Percentiles rank a stretch among this genome's conserved stretches.
phyloP scores from a whole-genome alignment of 2,888 invertebrate genomes.

The Phytoseiulus persimilis region DNA sequence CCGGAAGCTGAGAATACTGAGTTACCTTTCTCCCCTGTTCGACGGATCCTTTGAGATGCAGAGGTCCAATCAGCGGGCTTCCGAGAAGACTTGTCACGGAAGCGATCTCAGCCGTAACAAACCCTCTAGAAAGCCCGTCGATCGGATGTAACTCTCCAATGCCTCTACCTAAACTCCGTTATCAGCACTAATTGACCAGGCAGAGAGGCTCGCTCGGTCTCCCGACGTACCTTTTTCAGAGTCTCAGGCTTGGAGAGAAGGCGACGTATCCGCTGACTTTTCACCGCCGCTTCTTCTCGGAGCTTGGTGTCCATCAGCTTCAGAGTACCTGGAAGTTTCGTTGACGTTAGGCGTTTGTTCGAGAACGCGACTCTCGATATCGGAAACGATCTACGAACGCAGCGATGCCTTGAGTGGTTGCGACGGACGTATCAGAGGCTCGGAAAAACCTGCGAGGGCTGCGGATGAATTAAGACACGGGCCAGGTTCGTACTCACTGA shows the following conservation, averaged over 20 bases:
- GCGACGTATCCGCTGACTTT: slow-evolving; percentile 26
- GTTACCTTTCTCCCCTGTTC: background rate
- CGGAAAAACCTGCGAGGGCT: background rate
- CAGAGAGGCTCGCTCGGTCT: too few species aligned
- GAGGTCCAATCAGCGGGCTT: background rate
- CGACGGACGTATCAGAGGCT: too few species aligned
- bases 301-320: slow-evolving; percentile 26
- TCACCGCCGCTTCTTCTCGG: slow-evolving; percentile 23
- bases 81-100: slow-evolving; percentile 13
- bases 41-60: background rate
- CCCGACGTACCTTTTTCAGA: slow-evolving; percentile 20
- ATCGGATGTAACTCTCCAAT: background rate
- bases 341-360: too few species aligned
- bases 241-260: slow-evolving; percentile 25
- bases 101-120: slow-evolving; percentile 18
- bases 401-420: too few species aligned
- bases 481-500: slow-evolving; percentile 15
- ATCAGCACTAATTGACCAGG: background rate
- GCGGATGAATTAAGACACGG: background rate
- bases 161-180: background rate
- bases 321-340: background rate
- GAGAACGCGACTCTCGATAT: too few species aligned
- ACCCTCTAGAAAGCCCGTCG: slow-evolving; percentile 26
- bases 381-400: too few species aligned
- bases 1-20: background rate